Evolutionary conservation across 2,797 vertebrate species (phyloP).

Genomic region (Podarcis siculus): DNA sequence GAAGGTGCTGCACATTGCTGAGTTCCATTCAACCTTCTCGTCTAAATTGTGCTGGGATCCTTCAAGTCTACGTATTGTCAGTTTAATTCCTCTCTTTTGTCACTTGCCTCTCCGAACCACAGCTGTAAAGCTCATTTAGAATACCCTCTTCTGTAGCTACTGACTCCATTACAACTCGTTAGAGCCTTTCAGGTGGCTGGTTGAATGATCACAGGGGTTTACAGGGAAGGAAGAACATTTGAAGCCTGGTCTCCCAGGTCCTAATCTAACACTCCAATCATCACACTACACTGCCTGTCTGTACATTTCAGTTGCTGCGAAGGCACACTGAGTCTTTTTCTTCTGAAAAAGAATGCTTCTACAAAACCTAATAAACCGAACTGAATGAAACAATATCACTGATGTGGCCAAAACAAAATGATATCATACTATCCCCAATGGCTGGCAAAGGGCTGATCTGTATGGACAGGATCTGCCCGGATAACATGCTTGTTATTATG

Average conservation of each 20-base stretch:
- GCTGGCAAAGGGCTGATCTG: not conserved
- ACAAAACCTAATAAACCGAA: too few species aligned
- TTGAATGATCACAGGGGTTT: slow-evolving; percentile 37
- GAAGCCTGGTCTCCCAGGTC: too few species aligned
- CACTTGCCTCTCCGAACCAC: not conserved
- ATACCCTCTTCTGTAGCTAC: slow-evolving; percentile 17
- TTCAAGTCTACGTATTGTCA: slow-evolving; percentile 23
- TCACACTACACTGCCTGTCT: too few species aligned
- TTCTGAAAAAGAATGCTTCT: too few species aligned
- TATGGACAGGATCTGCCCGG: slow-evolving; percentile 22
- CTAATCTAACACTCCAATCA: too few species aligned
- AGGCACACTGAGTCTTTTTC: too few species aligned
- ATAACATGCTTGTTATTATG: not conserved
- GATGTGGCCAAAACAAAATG: not conserved
- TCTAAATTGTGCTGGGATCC: slow-evolving; percentile 21
- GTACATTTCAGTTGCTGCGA: too few species aligned
- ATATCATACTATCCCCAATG: accelerated
- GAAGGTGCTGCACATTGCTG: not conserved
- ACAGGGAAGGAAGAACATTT: slow-evolving; percentile 14
- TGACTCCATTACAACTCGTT: slow-evolving; percentile 23
- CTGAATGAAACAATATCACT: not conserved
- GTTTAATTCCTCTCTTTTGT: slow-evolving; percentile 18
- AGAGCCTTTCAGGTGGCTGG: slow-evolving; percentile 14
- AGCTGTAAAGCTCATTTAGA: slow-evolving; percentile 37
- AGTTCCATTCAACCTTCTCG: slow-evolving; percentile 18